Evolutionary conservation across 2,888 invertebrate species (phyloP).

Genomic region (Cartodere bifasciata): DNA sequence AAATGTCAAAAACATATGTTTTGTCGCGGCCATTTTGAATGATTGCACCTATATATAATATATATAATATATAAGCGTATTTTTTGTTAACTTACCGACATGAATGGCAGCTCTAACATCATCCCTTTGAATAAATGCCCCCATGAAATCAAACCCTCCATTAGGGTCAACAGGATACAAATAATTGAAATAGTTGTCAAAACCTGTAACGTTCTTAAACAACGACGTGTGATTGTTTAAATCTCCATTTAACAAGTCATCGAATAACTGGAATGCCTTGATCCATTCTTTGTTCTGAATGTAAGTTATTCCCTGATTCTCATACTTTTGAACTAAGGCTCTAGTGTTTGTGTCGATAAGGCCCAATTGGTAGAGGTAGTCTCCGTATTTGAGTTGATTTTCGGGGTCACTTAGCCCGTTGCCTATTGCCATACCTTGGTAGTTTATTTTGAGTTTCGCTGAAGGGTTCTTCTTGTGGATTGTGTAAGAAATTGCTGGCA

Average conservation of each 20-base stretch:
- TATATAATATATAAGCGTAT: too few relatives aligned
- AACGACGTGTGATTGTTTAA: slow-evolving; percentile 44
- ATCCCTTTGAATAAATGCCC: slow-evolving; percentile 47
- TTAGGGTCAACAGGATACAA: slow-evolving; percentile 46
- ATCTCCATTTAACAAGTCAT: slow-evolving; percentile 58
- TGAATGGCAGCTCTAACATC: slow-evolving; percentile 64
- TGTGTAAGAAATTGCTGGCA: slow-evolving; percentile 63
- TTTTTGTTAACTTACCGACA: slow-evolving; percentile 68
- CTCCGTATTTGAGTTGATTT: slow-evolving; percentile 63
- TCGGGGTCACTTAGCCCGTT: slow-evolving; percentile 71
- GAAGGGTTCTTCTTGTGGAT: slow-evolving; percentile 51
- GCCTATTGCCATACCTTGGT: slow-evolving; percentile 61
- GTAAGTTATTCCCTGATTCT: slow-evolving; percentile 42
- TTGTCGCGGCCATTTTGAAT: too few relatives aligned
- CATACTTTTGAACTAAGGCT: slow-evolving; percentile 45
- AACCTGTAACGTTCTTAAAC: slow-evolving; percentile 64
- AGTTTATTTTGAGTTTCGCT: slow-evolving; percentile 52
- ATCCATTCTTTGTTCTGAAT: slow-evolving; percentile 52
- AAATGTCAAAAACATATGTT: too few relatives aligned
- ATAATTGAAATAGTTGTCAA: slow-evolving; percentile 63
- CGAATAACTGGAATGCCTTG: slow-evolving; percentile 61
- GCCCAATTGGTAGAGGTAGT: slow-evolving; percentile 69
- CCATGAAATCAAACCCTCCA: slow-evolving; percentile 39
- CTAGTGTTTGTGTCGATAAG: slow-evolving; percentile 52
- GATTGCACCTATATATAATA: too few relatives aligned